phyloP scores from a whole-genome alignment of 2,113 vertebrate species.

The Cryptotis parvus region DNA sequence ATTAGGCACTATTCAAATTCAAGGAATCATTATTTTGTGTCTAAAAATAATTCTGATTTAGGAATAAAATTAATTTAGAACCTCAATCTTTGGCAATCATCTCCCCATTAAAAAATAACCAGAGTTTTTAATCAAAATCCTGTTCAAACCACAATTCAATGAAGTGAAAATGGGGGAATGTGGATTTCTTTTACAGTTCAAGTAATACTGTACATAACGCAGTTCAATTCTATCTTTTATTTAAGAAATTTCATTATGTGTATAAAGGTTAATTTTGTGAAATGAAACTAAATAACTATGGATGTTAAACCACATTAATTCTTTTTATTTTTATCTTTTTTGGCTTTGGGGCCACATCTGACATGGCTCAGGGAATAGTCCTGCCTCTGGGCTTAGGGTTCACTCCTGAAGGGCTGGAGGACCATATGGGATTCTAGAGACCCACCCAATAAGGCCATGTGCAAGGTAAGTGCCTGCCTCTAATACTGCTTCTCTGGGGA shows the following conservation, averaged over 20 bases:
- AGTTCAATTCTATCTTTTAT: not conserved
- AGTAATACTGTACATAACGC: not conserved
- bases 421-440: too few species aligned
- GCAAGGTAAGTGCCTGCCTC: too few species aligned
- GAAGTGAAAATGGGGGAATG: constrained; percentile 16
- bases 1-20: constrained; percentile 70
- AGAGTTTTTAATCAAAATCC: constrained; percentile 68
- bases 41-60: constrained; percentile 72
- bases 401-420: too few species aligned
- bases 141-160: constrained; percentile 44
- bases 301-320: not conserved
- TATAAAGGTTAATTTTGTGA: constrained; percentile 35
- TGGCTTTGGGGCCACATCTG: too few species aligned
- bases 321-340: too few species aligned
- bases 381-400: too few species aligned
- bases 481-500: too few species aligned
- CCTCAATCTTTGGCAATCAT: constrained; percentile 64
- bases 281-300: constrained; percentile 23
- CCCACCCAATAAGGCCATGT: too few species aligned
- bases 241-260: not conserved
- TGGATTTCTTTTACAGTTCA: constrained; percentile 54
- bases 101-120: constrained; percentile 46
- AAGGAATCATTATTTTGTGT: constrained; percentile 71
- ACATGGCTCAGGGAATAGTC: too few species aligned
- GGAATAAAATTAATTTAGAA: constrained; percentile 76